phyloP scores from a whole-genome alignment of 2,797 vertebrate species.

The Acanthornis magna region DNA sequence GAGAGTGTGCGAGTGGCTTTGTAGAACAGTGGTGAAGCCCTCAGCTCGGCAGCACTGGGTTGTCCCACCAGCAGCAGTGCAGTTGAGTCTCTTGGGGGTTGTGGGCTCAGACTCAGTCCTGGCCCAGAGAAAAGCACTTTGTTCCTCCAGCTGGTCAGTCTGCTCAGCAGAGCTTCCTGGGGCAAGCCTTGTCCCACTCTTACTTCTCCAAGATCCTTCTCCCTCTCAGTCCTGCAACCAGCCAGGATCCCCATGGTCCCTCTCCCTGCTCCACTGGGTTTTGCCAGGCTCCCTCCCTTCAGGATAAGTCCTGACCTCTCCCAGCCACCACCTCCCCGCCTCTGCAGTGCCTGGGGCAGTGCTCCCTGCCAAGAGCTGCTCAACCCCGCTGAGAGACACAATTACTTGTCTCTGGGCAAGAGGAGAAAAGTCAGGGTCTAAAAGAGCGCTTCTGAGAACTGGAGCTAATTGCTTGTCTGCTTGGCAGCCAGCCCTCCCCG shows the following conservation, averaged over 20 bases:
- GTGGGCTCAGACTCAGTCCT: background rate
- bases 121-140: background rate
- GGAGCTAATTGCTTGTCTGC: slow-evolving; percentile 45
- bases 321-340: background rate
- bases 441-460: slow-evolving; percentile 33
- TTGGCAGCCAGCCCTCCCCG: background rate
- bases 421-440: slow-evolving; percentile 47
- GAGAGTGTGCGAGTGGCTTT: background rate
- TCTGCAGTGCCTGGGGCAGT: background rate
- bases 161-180: background rate
- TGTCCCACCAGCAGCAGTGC: background rate
- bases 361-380: slow-evolving; percentile 46
- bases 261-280: background rate
- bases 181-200: background rate
- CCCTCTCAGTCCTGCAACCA: background rate
- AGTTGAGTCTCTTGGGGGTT: background rate
- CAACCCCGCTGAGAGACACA: slow-evolving; percentile 24
- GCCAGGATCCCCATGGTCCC: background rate
- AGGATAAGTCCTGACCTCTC: slow-evolving; percentile 21
- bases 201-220: background rate
- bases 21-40: background rate
- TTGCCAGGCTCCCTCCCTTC: background rate
- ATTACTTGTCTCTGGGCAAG: slow-evolving; percentile 45
- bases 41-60: accelerated
- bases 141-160: background rate